phyloP scores from a whole-genome alignment of 2,888 invertebrate genomes.

The Tortricodes alternella region DNA sequence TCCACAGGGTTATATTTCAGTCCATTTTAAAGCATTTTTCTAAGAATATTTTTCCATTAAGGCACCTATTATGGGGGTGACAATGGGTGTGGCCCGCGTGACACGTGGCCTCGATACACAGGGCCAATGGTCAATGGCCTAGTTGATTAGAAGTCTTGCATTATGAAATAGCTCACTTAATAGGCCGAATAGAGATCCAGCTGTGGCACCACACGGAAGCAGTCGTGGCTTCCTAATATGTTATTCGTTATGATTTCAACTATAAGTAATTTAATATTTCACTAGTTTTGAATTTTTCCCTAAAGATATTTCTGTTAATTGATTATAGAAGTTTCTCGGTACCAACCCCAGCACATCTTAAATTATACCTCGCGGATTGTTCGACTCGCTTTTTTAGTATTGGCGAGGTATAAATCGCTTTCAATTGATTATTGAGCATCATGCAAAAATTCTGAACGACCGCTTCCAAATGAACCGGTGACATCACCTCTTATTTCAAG shows the following conservation, averaged over 20 bases:
- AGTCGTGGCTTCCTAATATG: not conserved
- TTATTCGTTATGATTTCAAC: not conserved
- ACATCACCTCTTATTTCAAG: slow-evolving; percentile 4
- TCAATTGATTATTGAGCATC: not conserved
- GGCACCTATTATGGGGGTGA: not conserved
- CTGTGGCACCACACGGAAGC: slow-evolving; percentile 17
- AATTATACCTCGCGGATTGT: no score
- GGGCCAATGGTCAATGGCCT: slow-evolving; percentile 2
- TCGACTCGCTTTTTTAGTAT: no score
- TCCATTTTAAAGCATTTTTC: slow-evolving; percentile 15
- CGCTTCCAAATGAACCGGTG: slow-evolving; percentile 1
- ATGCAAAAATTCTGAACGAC: not conserved
- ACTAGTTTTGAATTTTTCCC: no score
- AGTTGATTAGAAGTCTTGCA: slow-evolving; percentile 18
- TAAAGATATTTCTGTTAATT: no score
- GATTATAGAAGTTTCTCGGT: no score
- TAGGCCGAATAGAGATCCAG: slow-evolving; percentile 6
- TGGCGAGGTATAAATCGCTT: no score
- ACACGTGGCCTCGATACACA: not conserved
- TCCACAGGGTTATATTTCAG: no score
- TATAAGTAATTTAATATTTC: no score
- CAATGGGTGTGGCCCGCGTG: slow-evolving; percentile 4
- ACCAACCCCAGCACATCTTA: no score
- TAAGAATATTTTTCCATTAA: slow-evolving; percentile 22
- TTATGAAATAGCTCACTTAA: slow-evolving; percentile 17